These are phyloP conservation scores for Aethes cnicana DNA, from an alignment of 2,888 invertebrate genomes.

Conservation along the genomic window DNA sequence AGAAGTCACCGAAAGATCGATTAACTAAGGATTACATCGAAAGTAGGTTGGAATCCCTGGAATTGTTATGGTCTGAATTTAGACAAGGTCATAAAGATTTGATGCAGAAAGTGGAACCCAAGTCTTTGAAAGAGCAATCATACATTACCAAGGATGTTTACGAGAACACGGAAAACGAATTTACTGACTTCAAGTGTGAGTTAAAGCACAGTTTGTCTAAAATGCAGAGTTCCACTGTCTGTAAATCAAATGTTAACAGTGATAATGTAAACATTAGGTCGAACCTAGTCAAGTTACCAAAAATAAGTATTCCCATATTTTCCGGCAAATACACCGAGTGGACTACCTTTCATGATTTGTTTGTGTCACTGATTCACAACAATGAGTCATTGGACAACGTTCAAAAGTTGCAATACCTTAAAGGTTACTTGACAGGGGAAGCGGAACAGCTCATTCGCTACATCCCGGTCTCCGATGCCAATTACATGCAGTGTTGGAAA, in stretches of 20 bases:
- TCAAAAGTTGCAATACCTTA: background rate
- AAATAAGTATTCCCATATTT: background rate
- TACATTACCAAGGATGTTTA: background rate
- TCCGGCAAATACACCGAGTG: slow-evolving; percentile 3
- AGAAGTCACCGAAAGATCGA: background rate
- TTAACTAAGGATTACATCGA: background rate
- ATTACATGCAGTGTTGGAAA: slow-evolving; percentile 20
- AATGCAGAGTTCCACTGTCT: background rate
- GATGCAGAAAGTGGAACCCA: background rate
- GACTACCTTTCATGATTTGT: slow-evolving; percentile 1
- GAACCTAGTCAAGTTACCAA: background rate
- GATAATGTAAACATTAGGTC: background rate
- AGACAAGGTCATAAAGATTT: background rate
- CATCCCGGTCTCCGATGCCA: slow-evolving; percentile 8
- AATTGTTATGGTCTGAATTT: background rate
- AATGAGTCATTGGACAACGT: background rate
- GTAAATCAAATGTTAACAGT: background rate
- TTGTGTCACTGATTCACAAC: slow-evolving; percentile 1
- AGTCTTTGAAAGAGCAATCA: background rate
- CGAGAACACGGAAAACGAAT: background rate
- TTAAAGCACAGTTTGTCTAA: background rate
- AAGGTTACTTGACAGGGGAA: background rate
- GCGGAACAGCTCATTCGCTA: background rate
- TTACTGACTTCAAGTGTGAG: background rate
- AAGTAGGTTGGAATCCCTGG: background rate